Evolutionary conservation across 2,797 vertebrate species (phyloP), one percentile per base, ranked within the genome.

Genomic region (Xerus rutilus): DNA sequence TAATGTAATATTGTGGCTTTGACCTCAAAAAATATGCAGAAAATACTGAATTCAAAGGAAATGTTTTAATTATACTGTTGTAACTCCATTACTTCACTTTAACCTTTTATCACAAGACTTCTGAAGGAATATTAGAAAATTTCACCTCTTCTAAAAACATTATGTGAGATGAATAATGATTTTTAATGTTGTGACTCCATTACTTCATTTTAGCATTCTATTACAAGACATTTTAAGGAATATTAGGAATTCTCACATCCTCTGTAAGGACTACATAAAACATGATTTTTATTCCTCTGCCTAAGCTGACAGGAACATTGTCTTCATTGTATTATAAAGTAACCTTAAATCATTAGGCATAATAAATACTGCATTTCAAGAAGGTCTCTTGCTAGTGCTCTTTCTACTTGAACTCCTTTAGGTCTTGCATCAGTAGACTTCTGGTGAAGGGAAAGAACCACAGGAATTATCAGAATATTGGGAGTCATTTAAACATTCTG

Each of bases 1-100:
- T 92, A 89, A 96, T 93, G 54, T 91, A 54, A 49, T 30, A n/a
- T 72, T 95, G 14, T 35, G 69, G 12, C 52, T 93, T 84, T 95
- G 90, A 77, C 57, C 52, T 79, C 23, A 90, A 74, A 57, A 95
- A 95, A 85, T 82, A 70, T 32, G 17, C 86, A 95, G 79, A 84
- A 81, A 96, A 91, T 0, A 3, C 28, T 30, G 57, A 89, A 23
- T 88, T 92, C 70, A 92, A 87, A 78, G 73, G 45, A 69, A 89
- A 65, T 91, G 25, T 87, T 96, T 95, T 88, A 91, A 43, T 91
- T 47, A 70, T 43, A 94, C 14, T 25, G 6, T 49, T 49, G 39
- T 87, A 69, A 49, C 49, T 91, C n/a, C 59, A 32, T 90, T 83
- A 69, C 45, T 89, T 95, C 57, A 76, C 85, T 87, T 90, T 45